These are phyloP conservation scores for Lordiphosa stackelbergi DNA, from an alignment of 1,140 invertebrate species.

Conservation along the genomic window DNA sequence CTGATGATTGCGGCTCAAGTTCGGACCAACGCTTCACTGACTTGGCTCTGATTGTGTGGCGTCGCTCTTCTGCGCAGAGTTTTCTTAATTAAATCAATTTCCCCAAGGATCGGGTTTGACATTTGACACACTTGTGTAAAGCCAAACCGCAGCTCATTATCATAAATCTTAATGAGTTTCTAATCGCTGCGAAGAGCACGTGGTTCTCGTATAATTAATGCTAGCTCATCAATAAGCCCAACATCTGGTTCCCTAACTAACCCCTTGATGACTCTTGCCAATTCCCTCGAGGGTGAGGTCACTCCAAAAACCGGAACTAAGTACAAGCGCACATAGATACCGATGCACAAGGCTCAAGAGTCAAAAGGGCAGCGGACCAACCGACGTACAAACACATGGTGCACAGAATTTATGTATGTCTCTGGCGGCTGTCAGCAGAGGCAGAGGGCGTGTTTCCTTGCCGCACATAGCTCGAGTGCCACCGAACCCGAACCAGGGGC, in stretches of 20 bases:
- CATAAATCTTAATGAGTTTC: conserved; percentile 75
- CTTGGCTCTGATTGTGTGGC: conserved; percentile 54
- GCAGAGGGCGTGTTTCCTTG: conserved; percentile 45
- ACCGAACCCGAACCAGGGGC: conserved; percentile 30
- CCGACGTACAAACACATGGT: conserved; percentile 31
- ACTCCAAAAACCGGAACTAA: conserved; percentile 29
- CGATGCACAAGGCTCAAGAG: conserved; percentile 6
- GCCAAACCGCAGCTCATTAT: conserved; percentile 56
- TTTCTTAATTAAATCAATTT: conserved; percentile 59
- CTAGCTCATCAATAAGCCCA: conserved; percentile 47
- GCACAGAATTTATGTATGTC: conserved; percentile 50
- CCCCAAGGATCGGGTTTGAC: conserved; percentile 41
- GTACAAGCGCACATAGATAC: conserved; percentile 19
- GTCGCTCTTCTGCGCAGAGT: conserved; percentile 29
- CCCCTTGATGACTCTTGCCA: conserved; percentile 46
- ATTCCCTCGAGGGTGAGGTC: conserved; percentile 31
- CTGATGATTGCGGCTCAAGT: conserved; percentile 51
- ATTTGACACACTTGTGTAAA: conserved; percentile 52
- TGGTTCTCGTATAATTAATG: conserved; percentile 62
- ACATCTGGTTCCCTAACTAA: conserved; percentile 51
- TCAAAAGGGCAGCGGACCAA: conserved; percentile 8
- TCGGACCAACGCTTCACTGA: conserved; percentile 55
- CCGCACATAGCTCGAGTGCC: conserved; percentile 47
- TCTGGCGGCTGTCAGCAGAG: conserved; percentile 46
- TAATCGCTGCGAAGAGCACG: conserved; percentile 66